Base-by-base conservation (phyloP, 2,888 invertebrate species). In the Xestobium rufovillosum region DNA sequence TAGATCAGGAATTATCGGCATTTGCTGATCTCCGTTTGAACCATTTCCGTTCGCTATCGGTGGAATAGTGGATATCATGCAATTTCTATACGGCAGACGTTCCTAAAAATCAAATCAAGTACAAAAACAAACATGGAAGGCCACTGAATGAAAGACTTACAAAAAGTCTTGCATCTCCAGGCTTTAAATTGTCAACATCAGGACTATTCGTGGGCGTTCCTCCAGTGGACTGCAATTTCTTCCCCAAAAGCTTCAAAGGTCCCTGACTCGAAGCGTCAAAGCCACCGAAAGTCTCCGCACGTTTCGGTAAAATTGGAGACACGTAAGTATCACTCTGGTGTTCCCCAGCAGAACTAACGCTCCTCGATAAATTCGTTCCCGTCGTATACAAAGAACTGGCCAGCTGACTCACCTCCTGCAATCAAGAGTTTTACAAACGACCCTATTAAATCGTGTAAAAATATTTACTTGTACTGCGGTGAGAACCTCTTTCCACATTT, bases 241-340 rank as follows among this genome's bases (percentile, higher is more conserved):
- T 65, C 10, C 61, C 61, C 16, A 61, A 40, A 27, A 63, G 39
- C 43, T 63, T 63, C 14, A 61, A 48, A 9, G 60, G 59, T 10
- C 51, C 56, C 36, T 59, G 63, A 44, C 55, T 59, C 3, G 59
- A 54, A 52, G 75, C 74, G 67, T 95, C 95, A 59, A 95, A 95
- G 4, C 95, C 95, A 1, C 92, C 92, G 67, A 95, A 96, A 3
- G 95, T 95, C 68, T 95, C 95, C 0, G 95, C 95, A 16, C 95
- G 74, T 52, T 91, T 83, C 11, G 95, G 94, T 43, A 95, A 66
- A 23, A 85, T 83, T 10, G 90, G 86, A 15, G 88, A 85, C 43
- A 85, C 79, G 62, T 87, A 92, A 0, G 83, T 77, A 14, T 81
- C 79, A 54, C 88, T 90, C 53, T 91, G 88, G 34, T 89, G 80